Percentiles rank a stretch among this genome's conserved stretches.
These are phyloP conservation scores for Thymelicus acteon DNA, from an alignment of 2,888 invertebrate species.

Conservation along the genomic window DNA sequence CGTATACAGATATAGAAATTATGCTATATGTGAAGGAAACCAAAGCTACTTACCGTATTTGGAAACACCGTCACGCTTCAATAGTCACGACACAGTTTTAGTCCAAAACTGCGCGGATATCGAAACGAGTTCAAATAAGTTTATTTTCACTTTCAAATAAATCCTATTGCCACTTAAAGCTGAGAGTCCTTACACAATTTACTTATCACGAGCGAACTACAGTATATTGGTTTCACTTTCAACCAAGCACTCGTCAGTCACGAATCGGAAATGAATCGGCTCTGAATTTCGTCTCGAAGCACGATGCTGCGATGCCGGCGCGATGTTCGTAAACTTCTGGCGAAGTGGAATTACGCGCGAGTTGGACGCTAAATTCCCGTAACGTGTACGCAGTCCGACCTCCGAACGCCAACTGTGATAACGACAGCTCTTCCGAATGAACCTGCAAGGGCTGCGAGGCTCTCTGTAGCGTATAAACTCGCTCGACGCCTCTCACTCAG, in stretches of 20 bases:
- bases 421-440: constrained; percentile 76
- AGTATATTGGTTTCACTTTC: constrained; percentile 71
- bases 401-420: constrained; percentile 83
- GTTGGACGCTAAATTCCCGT: constrained; percentile 52
- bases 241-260: constrained; percentile 65
- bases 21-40: background rate
- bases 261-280: constrained; percentile 62
- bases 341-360: constrained; percentile 56
- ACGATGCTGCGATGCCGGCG: constrained; percentile 6
- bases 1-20: too few relatives aligned
- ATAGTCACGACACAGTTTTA: constrained; percentile 79
- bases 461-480: constrained; percentile 71
- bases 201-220: constrained; percentile 64
- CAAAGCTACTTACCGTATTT: constrained; percentile 63
- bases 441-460: constrained; percentile 77
- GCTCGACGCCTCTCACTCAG: constrained; percentile 64
- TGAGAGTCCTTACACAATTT: constrained; percentile 66
- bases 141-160: constrained; percentile 60
- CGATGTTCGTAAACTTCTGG: constrained; percentile 75
- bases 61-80: constrained; percentile 63
- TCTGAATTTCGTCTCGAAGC: constrained; percentile 57
- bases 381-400: constrained; percentile 73
- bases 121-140: constrained; percentile 68
- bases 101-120: constrained; percentile 79
- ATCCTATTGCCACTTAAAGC: constrained; percentile 64